A percentile compares a stretch with the other conserved stretches of the same genome.
phyloP scores from a whole-genome alignment of 2,888 invertebrate genomes.

The Polyploca ridens region DNA sequence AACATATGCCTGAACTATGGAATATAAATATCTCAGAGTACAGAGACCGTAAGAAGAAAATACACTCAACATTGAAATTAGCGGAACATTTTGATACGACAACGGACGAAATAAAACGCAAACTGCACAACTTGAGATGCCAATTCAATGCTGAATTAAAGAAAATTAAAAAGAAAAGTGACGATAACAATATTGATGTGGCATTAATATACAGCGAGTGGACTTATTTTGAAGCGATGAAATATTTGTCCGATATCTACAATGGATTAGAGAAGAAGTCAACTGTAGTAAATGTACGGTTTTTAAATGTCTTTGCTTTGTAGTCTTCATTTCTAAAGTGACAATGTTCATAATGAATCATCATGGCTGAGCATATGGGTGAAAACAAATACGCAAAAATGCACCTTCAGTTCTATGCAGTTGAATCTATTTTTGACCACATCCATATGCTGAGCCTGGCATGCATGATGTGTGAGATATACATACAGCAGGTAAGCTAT shows the following conservation, averaged over 20 bases:
- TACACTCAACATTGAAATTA: neutral
- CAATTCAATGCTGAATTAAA: constrained; percentile 18
- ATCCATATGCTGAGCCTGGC: too few species aligned
- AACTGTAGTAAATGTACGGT: neutral
- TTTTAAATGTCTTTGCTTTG: neutral
- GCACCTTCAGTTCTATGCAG: neutral
- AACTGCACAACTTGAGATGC: constrained; percentile 18
- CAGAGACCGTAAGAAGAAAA: neutral
- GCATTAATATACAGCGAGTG: neutral
- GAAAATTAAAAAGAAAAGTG: constrained; percentile 12
- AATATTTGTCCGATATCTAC: neutral
- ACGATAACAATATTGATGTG: neutral
- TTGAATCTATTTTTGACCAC: neutral
- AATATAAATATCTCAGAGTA: neutral
- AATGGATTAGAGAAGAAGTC: neutral
- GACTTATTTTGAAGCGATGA: constrained; percentile 12
- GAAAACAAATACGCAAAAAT: neutral
- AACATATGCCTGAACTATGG: constrained; percentile 14
- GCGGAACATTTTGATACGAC: neutral
- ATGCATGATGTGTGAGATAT: too few species aligned
- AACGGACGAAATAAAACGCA: constrained; percentile 9
- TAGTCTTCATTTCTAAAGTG: neutral
- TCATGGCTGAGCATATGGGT: too few species aligned
- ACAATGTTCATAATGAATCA: neutral
- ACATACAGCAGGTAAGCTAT: too few species aligned